Evolutionary conservation across 2,113 vertebrate genomes (phyloP).

Genomic region (Psettodes erumei): DNA sequence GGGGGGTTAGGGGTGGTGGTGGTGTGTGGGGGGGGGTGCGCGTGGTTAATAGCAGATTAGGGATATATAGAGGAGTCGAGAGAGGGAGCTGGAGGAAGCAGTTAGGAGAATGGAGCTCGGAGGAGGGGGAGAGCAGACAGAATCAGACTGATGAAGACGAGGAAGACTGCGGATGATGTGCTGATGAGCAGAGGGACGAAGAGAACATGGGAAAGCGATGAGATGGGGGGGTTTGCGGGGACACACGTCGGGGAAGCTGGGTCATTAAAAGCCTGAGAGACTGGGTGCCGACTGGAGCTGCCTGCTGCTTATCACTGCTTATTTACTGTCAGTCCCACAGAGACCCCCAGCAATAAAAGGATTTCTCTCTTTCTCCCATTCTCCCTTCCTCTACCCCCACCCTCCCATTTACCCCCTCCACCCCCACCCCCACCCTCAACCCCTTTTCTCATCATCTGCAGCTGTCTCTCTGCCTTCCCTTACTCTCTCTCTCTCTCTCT

Average conservation of each 20-base stretch:
- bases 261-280: slow-evolving; percentile 74
- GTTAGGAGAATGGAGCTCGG: slow-evolving; percentile 28
- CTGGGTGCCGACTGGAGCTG: slow-evolving; percentile 51
- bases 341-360: slow-evolving; percentile 62
- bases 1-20: not conserved
- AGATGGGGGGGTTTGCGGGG: slow-evolving; percentile 46
- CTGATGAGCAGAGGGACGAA: not conserved
- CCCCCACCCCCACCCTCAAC: not conserved
- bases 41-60: slow-evolving; percentile 55
- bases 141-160: not conserved
- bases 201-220: not conserved
- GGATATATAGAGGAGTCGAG: slow-evolving; percentile 45
- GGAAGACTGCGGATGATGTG: slow-evolving; percentile 1
- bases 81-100: slow-evolving; percentile 31
- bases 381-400: slow-evolving; percentile 22
- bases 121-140: slow-evolving; percentile 4
- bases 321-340: slow-evolving; percentile 66
- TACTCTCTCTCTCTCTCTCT: slow-evolving; percentile 4
- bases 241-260: slow-evolving; percentile 42
- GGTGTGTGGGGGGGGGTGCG: not conserved
- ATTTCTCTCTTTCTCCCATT: slow-evolving; percentile 24
- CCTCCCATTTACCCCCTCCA: not conserved
- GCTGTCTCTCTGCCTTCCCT: slow-evolving; percentile 43
- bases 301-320: slow-evolving; percentile 71
- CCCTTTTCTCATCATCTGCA: slow-evolving; percentile 36